Conservation (phyloP, 2,113 vertebrate species). For the Amblyopsis rosae region DNA sequence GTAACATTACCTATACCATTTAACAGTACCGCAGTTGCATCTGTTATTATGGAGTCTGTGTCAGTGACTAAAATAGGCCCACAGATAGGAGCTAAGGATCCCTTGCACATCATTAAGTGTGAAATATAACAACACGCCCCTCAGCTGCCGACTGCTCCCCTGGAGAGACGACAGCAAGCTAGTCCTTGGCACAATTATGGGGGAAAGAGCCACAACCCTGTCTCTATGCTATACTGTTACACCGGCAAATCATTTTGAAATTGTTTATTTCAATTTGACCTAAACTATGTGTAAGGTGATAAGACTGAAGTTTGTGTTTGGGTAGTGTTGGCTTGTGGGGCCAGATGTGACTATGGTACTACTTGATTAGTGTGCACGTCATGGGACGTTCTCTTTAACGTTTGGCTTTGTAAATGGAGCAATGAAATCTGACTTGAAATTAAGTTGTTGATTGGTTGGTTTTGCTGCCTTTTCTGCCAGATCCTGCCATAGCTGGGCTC, state of each 20-base stretch:
- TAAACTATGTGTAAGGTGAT: too few relatives aligned
- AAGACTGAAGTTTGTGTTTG: too few relatives aligned
- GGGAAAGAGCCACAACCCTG: slow-evolving; percentile 40
- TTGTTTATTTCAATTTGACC: too few relatives aligned
- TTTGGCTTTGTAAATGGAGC: too few relatives aligned
- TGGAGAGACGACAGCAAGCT: slow-evolving; percentile 54
- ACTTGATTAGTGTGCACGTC: too few relatives aligned
- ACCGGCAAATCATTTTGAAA: too few relatives aligned
- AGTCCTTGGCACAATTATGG: slow-evolving; percentile 59
- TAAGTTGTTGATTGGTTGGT: neutral
- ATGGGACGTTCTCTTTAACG: too few relatives aligned
- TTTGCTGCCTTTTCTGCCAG: neutral
- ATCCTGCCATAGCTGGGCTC: neutral
- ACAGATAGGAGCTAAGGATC: slow-evolving; percentile 64
- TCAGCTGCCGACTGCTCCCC: slow-evolving; percentile 62
- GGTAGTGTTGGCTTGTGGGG: too few relatives aligned
- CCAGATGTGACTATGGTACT: too few relatives aligned
- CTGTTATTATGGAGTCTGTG: slow-evolving; percentile 46
- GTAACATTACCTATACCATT: slow-evolving; percentile 44
- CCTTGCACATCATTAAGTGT: slow-evolving; percentile 74
- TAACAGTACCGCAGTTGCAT: slow-evolving; percentile 33
- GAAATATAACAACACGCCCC: slow-evolving; percentile 74
- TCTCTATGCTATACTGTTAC: slow-evolving; percentile 22
- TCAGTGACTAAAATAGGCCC: slow-evolving; percentile 65
- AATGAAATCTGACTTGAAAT: too few relatives aligned